A percentile compares a stretch with the other conserved stretches of the same genome.
These are phyloP conservation scores for Eumeta japonica DNA, from an alignment of 1,140 invertebrate genomes.

Conservation along the genomic window DNA sequence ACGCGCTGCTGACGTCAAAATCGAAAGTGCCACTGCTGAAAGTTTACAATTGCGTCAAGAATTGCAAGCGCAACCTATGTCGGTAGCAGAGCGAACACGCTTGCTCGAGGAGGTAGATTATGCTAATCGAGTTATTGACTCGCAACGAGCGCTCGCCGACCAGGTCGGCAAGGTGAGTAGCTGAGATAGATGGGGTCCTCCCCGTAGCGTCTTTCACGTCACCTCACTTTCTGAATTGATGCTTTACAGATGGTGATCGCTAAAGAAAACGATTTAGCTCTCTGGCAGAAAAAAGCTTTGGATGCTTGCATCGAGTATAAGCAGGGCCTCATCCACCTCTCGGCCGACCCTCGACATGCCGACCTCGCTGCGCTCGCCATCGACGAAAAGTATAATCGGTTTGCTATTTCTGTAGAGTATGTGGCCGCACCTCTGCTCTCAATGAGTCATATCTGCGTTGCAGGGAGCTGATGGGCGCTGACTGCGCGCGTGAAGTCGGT, in stretches of 20 bases:
- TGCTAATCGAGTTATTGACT: slow-evolving; percentile 27
- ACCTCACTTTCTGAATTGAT: too few species aligned
- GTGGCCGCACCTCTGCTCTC: not conserved
- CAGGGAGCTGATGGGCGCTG: slow-evolving; percentile 25
- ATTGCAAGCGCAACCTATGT: slow-evolving; percentile 27
- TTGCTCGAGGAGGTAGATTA: slow-evolving; percentile 38
- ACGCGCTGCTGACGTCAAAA: slow-evolving; percentile 11
- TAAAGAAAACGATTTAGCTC: slow-evolving; percentile 37
- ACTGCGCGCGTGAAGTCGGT: slow-evolving; percentile 14
- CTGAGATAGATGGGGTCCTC: too few species aligned
- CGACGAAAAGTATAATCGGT: slow-evolving; percentile 23
- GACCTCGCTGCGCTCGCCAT: slow-evolving; percentile 21
- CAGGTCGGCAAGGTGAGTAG: slow-evolving; percentile 31
- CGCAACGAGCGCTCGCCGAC: slow-evolving; percentile 27
- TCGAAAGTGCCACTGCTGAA: slow-evolving; percentile 15
- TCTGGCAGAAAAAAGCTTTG: slow-evolving; percentile 37
- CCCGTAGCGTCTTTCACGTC: too few species aligned
- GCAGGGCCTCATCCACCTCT: slow-evolving; percentile 36
- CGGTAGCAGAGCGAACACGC: slow-evolving; percentile 22
- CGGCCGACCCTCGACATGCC: slow-evolving; percentile 25
- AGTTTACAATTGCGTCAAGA: slow-evolving; percentile 16
- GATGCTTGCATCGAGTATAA: slow-evolving; percentile 42
- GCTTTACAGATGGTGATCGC: slow-evolving; percentile 25
- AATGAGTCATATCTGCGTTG: not conserved
- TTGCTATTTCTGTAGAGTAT: not conserved